Base-by-base conservation (phyloP, 2,888 invertebrate genomes). In the Drosophila mimica region DNA sequence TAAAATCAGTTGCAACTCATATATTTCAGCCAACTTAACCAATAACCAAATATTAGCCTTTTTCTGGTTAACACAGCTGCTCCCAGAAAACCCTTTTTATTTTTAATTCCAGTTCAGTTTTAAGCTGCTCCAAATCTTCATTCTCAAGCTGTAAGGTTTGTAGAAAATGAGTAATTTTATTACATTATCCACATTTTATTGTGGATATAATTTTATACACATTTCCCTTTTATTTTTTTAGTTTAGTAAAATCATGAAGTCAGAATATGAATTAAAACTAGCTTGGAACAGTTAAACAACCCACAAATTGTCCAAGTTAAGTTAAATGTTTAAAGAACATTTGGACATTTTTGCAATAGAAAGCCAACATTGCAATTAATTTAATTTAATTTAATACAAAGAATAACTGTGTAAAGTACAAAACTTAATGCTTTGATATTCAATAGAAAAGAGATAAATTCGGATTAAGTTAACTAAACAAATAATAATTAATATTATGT, bases 1-100 rank as follows among this genome's bases (percentile, higher is more conserved):
- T 4, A 64, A 64, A 30, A 20, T 38, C 30, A 38, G 36, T n/a
- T 28, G 33, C 28, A 30, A 5, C 30, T 48, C 34, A 36, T 33
- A 49, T 60, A 34, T 62, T 15, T n/a, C 28, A 36, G 6, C 34
- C n/a, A 34, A 56, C 4, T n/a, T n/a, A 60, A 28, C 9, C 53
- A 34, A 59, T 59, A 34, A 11, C 46, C 25, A 46, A 46, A 46
- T 15, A 25, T 46, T 46, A 8, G 15, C 46, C 8, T 8, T 25
- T 25, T 46, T 46, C 15, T 15, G 46, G 46, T 15, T 46, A 46
- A 46, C 15, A 46, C 25, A 46, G 17, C 49, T 49, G 49, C 9
- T 11, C 9, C 5, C 5, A 1, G 1, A 9, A 28, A 49, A 49
- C 25, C 0, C 48, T 25, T 25, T 48, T 25, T 25, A 25, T 4